Conservation (phyloP, 2,888 invertebrate species). For the Seira ritae region DNA sequence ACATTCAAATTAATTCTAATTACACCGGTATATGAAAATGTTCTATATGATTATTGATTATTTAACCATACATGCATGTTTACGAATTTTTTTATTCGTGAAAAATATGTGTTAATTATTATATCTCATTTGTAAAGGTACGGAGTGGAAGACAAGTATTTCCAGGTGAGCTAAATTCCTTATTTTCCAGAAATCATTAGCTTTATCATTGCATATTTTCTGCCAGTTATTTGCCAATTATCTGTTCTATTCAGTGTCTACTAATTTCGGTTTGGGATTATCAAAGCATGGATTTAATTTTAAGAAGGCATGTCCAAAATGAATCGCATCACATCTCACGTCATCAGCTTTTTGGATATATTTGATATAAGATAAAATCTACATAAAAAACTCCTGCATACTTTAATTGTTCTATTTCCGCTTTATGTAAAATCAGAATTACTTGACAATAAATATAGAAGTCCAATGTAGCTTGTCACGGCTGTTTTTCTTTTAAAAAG, state of each 20-base stretch:
- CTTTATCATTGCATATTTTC: slow-evolving; percentile 13
- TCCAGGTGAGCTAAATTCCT: slow-evolving; percentile 68
- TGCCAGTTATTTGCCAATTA: not conserved
- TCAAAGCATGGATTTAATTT: slow-evolving; percentile 11
- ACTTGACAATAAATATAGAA: too few relatives aligned
- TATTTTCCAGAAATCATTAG: not conserved
- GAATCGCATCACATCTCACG: not conserved
- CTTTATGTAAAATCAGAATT: too few relatives aligned
- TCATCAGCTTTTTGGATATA: not conserved
- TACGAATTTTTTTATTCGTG: not conserved
- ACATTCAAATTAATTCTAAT: not conserved
- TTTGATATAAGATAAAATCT: too few relatives aligned
- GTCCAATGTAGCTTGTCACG: too few relatives aligned
- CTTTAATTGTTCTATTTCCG: too few relatives aligned
- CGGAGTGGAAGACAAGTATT: slow-evolving; percentile 73
- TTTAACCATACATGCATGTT: not conserved
- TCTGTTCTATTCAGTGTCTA: slow-evolving; percentile 4
- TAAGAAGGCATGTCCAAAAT: slow-evolving; percentile 30
- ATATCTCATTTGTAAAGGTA: slow-evolving; percentile 53
- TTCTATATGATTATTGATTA: not conserved
- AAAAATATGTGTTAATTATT: slow-evolving; percentile 4
- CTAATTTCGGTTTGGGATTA: not conserved
- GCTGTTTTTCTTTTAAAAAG: not conserved
- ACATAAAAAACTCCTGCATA: too few relatives aligned
- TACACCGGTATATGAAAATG: not conserved